Conservation (phyloP, 2,113 vertebrate genomes). For the Pterocles orientalis region DNA sequence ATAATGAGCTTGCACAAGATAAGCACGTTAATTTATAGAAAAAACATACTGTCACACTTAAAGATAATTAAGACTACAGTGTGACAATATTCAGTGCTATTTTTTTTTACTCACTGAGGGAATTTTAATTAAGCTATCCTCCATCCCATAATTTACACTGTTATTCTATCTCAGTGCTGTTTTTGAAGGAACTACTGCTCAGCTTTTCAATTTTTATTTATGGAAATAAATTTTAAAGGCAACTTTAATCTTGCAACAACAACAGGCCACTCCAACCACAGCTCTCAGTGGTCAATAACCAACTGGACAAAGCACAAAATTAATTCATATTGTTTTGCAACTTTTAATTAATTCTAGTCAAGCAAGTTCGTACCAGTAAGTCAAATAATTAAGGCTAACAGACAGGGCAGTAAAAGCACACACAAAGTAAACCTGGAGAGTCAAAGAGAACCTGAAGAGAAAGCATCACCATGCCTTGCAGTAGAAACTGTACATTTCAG, state of each 20-base stretch:
- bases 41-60: neutral
- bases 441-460: neutral
- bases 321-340: neutral
- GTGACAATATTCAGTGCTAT: neutral
- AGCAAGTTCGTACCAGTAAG: conserved; percentile 28
- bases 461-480: neutral
- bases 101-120: neutral
- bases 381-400: conserved; percentile 37
- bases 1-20: neutral
- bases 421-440: neutral
- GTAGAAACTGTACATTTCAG: neutral
- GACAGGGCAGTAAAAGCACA: neutral
- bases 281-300: neutral
- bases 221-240: conserved; percentile 22
- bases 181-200: neutral
- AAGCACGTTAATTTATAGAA: neutral
- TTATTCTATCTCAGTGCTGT: neutral
- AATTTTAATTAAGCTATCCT: neutral
- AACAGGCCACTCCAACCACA: neutral
- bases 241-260: conserved; percentile 10
- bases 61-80: neutral
- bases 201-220: neutral
- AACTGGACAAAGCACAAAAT: conserved; percentile 36
- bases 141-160: neutral
- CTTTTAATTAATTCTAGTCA: conserved; percentile 42